Evolutionary conservation across 1,140 invertebrate species (phyloP).

Genomic region (Formica exsecta): DNA sequence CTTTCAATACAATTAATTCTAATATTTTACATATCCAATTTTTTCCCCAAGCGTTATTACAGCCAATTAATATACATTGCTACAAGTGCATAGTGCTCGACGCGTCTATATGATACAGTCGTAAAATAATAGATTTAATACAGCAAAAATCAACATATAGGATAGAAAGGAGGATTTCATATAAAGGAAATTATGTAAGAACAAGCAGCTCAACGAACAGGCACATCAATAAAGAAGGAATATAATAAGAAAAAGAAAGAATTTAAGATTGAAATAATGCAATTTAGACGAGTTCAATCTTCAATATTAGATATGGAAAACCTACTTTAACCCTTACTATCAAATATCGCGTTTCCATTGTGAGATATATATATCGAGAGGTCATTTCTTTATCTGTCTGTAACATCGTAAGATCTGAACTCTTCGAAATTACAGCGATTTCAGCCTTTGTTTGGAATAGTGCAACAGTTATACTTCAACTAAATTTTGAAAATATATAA

Average conservation of each 20-base stretch:
- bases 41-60: conserved; percentile 44
- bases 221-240: conserved; percentile 25
- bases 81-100: conserved; percentile 53
- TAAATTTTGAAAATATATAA: conserved; percentile 2
- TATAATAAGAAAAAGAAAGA: neutral
- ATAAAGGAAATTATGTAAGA: conserved; percentile 36
- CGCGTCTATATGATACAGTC: conserved; percentile 15
- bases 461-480: neutral
- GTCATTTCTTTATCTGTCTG: neutral
- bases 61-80: conserved; percentile 38
- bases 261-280: neutral
- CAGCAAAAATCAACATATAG: conserved; percentile 52
- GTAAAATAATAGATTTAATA: conserved; percentile 24
- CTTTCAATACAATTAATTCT: conserved; percentile 4
- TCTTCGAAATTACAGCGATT: conserved; percentile 29
- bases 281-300: conserved; percentile 27
- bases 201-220: conserved; percentile 39
- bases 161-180: neutral
- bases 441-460: neutral
- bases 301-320: neutral
- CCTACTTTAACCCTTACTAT: neutral
- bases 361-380: neutral
- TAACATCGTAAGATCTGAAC: conserved; percentile 11
- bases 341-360: neutral
- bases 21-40: conserved; percentile 22